Evolutionary conservation across 1,140 invertebrate species (phyloP).

Genomic region (Zaprionus kolodkinae): DNA sequence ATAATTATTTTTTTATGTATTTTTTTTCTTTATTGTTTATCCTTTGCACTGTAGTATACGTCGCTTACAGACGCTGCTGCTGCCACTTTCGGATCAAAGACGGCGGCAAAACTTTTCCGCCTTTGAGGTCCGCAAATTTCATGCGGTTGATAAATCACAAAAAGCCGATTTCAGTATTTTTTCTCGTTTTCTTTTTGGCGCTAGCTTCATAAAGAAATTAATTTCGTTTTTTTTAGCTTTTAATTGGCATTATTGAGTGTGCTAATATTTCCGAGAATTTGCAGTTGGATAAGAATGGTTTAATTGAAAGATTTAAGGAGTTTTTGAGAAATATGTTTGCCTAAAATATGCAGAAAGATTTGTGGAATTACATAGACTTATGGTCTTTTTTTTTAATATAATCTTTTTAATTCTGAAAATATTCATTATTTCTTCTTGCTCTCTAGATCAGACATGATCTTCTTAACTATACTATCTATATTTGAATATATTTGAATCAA

Average conservation of each 20-base stretch:
- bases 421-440: background rate
- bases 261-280: background rate
- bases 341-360: too few species aligned
- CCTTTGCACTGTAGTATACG: slow-evolving; percentile 17
- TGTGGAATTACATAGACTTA: background rate
- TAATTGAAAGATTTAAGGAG: background rate
- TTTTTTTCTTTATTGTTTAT: slow-evolving; percentile 43
- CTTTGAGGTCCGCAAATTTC: slow-evolving; percentile 20
- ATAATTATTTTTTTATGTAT: slow-evolving; percentile 52
- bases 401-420: background rate
- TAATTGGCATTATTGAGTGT: slow-evolving; percentile 8
- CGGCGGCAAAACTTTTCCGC: slow-evolving; percentile 22
- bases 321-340: too few species aligned
- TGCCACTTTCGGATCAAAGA: slow-evolving; percentile 42
- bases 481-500: too few species aligned
- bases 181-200: background rate
- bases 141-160: slow-evolving; percentile 18
- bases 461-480: too few species aligned
- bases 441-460: background rate
- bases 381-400: background rate
- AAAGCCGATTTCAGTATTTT: slow-evolving; percentile 1
- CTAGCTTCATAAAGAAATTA: background rate
- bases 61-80: background rate
- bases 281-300: background rate
- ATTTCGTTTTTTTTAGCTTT: slow-evolving; percentile 3